A percentile compares a stretch with the other conserved stretches of the same genome.
phyloP scores from a whole-genome alignment of 2,797 vertebrate species.

The Oceanodroma leucorhoa region DNA sequence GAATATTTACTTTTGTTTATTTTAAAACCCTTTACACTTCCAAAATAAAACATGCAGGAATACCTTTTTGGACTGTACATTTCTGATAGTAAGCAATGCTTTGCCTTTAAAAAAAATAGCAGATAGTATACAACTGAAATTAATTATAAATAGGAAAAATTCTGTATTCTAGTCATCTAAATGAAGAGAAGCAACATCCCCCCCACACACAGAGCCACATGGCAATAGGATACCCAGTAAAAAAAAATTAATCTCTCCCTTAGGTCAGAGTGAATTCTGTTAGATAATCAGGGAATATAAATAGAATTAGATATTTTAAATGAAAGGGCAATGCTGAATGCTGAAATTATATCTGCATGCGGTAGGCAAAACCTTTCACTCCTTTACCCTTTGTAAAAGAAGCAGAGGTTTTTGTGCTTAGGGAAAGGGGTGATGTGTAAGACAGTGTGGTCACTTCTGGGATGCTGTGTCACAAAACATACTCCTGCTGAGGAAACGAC shows the following conservation, averaged over 20 bases:
- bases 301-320: constrained; percentile 15
- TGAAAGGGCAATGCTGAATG: neutral
- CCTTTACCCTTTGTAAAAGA: neutral
- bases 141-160: neutral
- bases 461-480: neutral
- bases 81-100: neutral
- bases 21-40: constrained; percentile 18
- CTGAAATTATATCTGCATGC: neutral
- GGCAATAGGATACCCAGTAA: neutral
- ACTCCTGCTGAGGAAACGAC: neutral
- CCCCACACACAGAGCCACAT: neutral
- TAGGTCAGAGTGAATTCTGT: neutral
- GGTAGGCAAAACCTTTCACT: neutral
- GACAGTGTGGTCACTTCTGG: neutral
- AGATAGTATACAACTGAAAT: neutral
- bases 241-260: neutral
- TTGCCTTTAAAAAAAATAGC: neutral
- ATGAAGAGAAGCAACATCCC: neutral
- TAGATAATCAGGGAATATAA: constrained; percentile 18
- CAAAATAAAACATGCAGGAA: constrained; percentile 37
- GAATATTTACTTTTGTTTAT: constrained; percentile 12
- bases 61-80: neutral
- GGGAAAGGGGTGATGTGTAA: neutral
- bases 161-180: neutral
- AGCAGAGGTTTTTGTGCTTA: neutral